Conservation (phyloP, 1,140 invertebrate genomes). For the Neelides sp. region DNA sequence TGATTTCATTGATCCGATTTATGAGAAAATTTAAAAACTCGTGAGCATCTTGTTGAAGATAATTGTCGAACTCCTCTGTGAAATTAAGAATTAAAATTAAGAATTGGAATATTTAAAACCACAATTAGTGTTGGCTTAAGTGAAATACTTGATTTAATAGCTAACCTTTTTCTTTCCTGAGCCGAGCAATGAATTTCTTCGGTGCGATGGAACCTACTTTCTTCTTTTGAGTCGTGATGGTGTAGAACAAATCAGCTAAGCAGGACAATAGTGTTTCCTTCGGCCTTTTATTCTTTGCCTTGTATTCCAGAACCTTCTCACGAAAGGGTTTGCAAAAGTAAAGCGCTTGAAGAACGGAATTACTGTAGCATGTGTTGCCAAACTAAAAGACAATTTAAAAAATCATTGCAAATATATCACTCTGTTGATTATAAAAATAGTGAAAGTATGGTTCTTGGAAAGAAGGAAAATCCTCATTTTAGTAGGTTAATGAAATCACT, state of each 20-base stretch:
- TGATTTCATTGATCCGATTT: slow-evolving; percentile 89
- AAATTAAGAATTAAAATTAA: slow-evolving; percentile 32
- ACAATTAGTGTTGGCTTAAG: slow-evolving; percentile 4
- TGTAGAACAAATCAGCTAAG: slow-evolving; percentile 95
- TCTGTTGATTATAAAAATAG: too few species aligned
- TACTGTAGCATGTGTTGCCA: slow-evolving; percentile 99
- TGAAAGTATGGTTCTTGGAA: neutral
- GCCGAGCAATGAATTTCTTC: slow-evolving; percentile 95
- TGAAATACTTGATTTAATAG: slow-evolving; percentile 15
- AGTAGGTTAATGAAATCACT: slow-evolving; percentile 35
- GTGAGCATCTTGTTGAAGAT: slow-evolving; percentile 99
- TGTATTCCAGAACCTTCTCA: slow-evolving; percentile 96
- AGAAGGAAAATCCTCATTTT: neutral
- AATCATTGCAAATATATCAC: slow-evolving; percentile 1
- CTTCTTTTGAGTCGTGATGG: slow-evolving; percentile 97
- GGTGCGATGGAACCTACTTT: slow-evolving; percentile 98
- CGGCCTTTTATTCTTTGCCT: slow-evolving; percentile 90
- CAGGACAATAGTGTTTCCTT: slow-evolving; percentile 97
- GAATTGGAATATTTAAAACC: slow-evolving; percentile 1
- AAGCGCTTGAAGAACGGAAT: slow-evolving; percentile 96
- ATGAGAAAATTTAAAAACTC: slow-evolving; percentile 99
- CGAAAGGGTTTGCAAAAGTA: slow-evolving; percentile 98
- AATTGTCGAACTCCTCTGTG: slow-evolving; percentile 97
- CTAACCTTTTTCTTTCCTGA: slow-evolving; percentile 95
- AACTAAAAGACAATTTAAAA: slow-evolving; percentile 60